Base-by-base conservation (phyloP, 2,113 vertebrate species). In the Paraplagusia blochii region DNA sequence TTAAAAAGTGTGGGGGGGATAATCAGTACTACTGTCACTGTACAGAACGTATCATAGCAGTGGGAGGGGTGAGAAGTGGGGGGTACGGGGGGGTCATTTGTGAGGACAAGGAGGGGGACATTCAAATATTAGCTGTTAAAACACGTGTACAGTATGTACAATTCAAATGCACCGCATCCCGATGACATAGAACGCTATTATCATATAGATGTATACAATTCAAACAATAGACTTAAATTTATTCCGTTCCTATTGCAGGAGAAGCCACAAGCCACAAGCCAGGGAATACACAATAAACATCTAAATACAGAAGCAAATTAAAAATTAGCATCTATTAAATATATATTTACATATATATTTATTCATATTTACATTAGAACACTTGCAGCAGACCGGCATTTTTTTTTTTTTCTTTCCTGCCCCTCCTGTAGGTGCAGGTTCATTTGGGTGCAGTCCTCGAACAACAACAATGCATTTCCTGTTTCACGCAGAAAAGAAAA, bases 131-230 rank as follows among this genome's bases (percentile, higher is more conserved):
- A 82, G 76, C 71, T 83, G 86, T 82, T 86, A 87, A 29, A 89
- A 88, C 77, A 89, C 58, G 54, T 85, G 69, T 89, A 29, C 22
- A 29, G 22, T 29, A 83, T 88, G 74, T 90, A 91, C 87, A 91
- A 77, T 69, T 84, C 50, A 82, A 84, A 84, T 83, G 82, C 81
- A 86, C 70, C 52, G 64, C 76, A 81, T 88, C 74, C 44, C 56
- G 81, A 81, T 83, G 75, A 88, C 83, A 84, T 76, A 77, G 49
- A 79, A 79, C 80, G 69, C 22, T 76, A 72, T 80, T 66, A 74
- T 81, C 78, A 72, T 81, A 82, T 80, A 84, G 69, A 69, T 86
- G 85, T 82, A 69, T 82, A 87, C 85, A 88, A 77, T 67, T 74
- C 68, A 87, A 87, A 88, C 79, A 77, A 79, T 77, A 82, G 57